Percentiles rank a stretch among this genome's conserved stretches.
Evolutionary conservation across 1,140 invertebrate genomes (phyloP).

Genomic region (Glossosoma conforme): DNA sequence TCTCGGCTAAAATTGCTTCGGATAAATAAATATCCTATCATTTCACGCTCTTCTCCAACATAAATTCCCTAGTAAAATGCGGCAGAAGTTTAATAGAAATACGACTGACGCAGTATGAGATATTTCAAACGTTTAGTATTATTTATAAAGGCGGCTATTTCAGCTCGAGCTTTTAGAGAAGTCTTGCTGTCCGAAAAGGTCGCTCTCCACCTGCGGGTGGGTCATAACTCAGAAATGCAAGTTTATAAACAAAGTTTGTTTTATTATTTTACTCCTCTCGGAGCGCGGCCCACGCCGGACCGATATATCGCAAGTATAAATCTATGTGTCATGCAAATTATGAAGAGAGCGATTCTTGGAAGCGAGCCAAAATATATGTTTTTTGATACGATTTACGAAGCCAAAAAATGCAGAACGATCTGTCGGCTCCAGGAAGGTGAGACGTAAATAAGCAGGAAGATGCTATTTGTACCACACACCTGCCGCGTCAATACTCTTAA

Average conservation of each 20-base stretch:
- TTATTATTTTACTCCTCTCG: constrained; percentile 14
- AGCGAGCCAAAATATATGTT: constrained; percentile 21
- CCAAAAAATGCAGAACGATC: constrained; percentile 29
- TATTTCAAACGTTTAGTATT: constrained; percentile 2
- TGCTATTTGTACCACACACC: too few species aligned
- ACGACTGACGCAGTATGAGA: constrained; percentile 16
- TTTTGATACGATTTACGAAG: constrained; percentile 27
- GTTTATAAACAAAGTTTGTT: constrained; percentile 25
- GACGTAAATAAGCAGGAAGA: too few species aligned
- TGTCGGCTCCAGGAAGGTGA: constrained; percentile 22
- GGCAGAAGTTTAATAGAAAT: constrained; percentile 6
- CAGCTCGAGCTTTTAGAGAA: not conserved
- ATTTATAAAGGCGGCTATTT: constrained; percentile 16
- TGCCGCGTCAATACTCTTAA: too few species aligned
- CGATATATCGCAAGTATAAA: constrained; percentile 30
- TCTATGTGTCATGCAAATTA: constrained; percentile 31
- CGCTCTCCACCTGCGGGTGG: constrained; percentile 21
- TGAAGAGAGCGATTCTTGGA: constrained; percentile 29
- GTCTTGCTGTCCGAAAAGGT: constrained; percentile 13
- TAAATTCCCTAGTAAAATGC: too few species aligned
- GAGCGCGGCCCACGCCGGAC: constrained; percentile 9
- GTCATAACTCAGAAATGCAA: constrained; percentile 27
- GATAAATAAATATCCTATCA: too few species aligned
- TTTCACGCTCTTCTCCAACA: too few species aligned
- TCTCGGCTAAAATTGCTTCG: too few species aligned